Conservation (phyloP, 2,888 invertebrate genomes). For the Lepas anatifera region DNA sequence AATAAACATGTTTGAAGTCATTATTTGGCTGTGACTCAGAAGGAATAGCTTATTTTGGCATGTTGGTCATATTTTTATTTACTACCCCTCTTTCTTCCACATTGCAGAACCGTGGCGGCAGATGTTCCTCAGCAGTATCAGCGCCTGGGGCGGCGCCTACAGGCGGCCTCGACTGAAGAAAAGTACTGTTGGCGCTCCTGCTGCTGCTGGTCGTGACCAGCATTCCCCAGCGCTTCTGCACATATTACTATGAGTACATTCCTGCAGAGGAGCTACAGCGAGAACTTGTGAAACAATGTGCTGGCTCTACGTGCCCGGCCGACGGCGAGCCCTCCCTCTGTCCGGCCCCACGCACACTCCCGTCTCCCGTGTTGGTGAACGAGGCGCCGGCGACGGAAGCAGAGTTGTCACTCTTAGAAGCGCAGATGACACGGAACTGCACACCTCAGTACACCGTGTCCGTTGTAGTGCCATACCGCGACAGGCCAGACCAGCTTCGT, state of each 20-base stretch:
- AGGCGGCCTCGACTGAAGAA: too few relatives aligned
- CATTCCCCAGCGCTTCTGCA: not conserved
- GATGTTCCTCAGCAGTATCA: too few relatives aligned
- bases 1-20: too few relatives aligned
- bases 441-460: constrained; percentile 32
- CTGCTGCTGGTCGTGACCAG: not conserved
- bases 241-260: not conserved
- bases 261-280: not conserved
- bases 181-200: not conserved
- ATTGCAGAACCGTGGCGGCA: too few relatives aligned
- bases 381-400: not conserved
- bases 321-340: not conserved
- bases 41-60: too few relatives aligned
- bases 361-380: not conserved
- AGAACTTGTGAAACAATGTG: not conserved
- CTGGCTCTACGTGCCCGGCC: not conserved
- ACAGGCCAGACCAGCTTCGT: constrained; percentile 34
- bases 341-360: not conserved
- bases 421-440: not conserved
- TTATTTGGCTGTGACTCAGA: too few relatives aligned
- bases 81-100: too few relatives aligned
- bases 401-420: not conserved
- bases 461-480: constrained; percentile 39
- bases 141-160: too few relatives aligned
- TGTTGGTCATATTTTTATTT: too few relatives aligned